phyloP scores from a whole-genome alignment of 2,113 vertebrate genomes.

The Pangasianodon hypophthalmus region DNA sequence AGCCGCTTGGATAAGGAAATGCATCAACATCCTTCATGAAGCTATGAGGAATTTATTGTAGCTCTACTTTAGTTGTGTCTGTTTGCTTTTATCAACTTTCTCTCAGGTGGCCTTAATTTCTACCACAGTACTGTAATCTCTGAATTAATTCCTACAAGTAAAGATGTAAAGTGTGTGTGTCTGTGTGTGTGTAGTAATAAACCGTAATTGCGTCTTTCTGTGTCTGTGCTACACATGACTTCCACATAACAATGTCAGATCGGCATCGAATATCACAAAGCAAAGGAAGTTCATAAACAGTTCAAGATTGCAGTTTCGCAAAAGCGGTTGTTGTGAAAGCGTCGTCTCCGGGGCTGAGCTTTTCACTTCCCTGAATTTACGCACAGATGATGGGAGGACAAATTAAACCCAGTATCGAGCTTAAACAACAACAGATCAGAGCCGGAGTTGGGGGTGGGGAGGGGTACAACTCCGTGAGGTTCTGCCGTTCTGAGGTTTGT shows the following conservation, averaged over 20 bases:
- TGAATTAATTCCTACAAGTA: not conserved
- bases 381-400: not conserved
- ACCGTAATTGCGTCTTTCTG: not conserved
- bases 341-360: not conserved
- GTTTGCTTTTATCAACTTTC: not conserved
- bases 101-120: not conserved
- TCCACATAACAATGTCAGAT: conserved; percentile 19
- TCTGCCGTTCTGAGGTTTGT: not conserved
- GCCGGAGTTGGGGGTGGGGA: not conserved
- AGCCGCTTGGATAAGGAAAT: not conserved
- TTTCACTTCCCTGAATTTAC: conserved; percentile 18
- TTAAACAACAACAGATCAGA: conserved; percentile 26
- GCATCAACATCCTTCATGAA: not conserved
- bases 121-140: not conserved
- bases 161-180: not conserved
- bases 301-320: not conserved
- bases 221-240: not conserved
- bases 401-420: conserved; percentile 13
- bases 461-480: not conserved
- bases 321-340: conserved; percentile 13
- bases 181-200: not conserved
- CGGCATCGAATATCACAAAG: conserved; percentile 7
- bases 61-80: not conserved
- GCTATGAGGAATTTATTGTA: not conserved
- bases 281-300: conserved; percentile 21